A percentile compares a stretch with the other conserved stretches of the same genome.
Conservation (phyloP, 2,113 vertebrate genomes). For the Syngnathus typhle region DNA sequence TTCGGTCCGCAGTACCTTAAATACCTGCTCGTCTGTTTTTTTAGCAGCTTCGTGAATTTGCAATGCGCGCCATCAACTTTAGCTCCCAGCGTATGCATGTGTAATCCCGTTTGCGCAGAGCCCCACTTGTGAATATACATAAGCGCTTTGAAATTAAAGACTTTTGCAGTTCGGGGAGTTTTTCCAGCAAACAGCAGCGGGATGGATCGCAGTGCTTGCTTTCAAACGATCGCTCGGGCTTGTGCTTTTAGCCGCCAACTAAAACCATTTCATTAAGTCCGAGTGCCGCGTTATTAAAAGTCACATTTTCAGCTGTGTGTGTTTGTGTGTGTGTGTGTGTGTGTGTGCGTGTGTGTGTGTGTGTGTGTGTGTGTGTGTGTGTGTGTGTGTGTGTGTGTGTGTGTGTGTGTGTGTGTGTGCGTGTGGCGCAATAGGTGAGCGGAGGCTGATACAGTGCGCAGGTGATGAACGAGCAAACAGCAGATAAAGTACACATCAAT, state of each 20-base stretch:
- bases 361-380: too few species aligned
- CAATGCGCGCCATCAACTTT: constrained; percentile 18
- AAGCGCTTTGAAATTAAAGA: not conserved
- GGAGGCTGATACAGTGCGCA: constrained; percentile 43
- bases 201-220: not conserved
- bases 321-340: too few species aligned
- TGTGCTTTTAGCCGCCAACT: too few species aligned
- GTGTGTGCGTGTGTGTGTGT: too few species aligned
- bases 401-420: too few species aligned
- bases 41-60: constrained; percentile 25
- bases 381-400: too few species aligned
- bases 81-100: constrained; percentile 51
- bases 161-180: not conserved
- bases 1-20: not conserved
- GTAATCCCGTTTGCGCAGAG: constrained; percentile 47
- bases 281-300: too few species aligned
- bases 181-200: not conserved
- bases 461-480: constrained; percentile 70
- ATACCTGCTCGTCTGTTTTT: not conserved
- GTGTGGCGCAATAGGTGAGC: constrained; percentile 32
- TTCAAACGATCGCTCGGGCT: not conserved
- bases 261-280: not conserved
- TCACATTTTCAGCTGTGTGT: not conserved
- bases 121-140: constrained; percentile 53
- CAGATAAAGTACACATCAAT: constrained; percentile 74